Evolutionary conservation across 2,797 vertebrate genomes (phyloP).

Genomic region (Florisuga fusca): DNA sequence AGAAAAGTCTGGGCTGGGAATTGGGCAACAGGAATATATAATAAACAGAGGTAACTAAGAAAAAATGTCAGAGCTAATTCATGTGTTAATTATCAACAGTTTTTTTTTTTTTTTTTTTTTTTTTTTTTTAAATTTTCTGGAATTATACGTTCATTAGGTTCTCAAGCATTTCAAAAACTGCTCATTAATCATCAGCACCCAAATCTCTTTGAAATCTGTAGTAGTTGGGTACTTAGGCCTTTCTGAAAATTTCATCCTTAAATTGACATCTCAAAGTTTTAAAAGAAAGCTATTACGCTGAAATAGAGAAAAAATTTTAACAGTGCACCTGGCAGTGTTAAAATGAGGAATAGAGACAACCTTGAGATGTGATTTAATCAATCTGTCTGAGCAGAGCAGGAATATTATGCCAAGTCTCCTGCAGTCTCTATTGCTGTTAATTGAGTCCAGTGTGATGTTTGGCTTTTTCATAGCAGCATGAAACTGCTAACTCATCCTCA

Average conservation of each 20-base stretch:
- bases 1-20: background rate
- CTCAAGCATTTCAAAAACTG: background rate
- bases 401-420: background rate
- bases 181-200: background rate
- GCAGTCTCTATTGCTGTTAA: constrained; percentile 1
- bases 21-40: background rate
- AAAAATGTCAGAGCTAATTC: background rate
- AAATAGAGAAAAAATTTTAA: background rate
- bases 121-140: no score
- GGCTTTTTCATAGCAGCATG: background rate
- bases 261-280: background rate
- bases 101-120: background rate
- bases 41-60: background rate
- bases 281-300: background rate
- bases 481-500: background rate
- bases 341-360: background rate
- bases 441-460: background rate
- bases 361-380: background rate
- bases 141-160: background rate
- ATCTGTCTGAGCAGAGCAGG: background rate
- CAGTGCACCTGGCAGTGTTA: background rate
- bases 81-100: background rate
- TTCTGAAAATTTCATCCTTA: background rate
- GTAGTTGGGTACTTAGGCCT: background rate
- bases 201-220: background rate